Percentiles rank a stretch among this genome's conserved stretches.
These are phyloP conservation scores for Sebastes flavidus DNA, from an alignment of 2,797 vertebrate species.

Conservation along the genomic window DNA sequence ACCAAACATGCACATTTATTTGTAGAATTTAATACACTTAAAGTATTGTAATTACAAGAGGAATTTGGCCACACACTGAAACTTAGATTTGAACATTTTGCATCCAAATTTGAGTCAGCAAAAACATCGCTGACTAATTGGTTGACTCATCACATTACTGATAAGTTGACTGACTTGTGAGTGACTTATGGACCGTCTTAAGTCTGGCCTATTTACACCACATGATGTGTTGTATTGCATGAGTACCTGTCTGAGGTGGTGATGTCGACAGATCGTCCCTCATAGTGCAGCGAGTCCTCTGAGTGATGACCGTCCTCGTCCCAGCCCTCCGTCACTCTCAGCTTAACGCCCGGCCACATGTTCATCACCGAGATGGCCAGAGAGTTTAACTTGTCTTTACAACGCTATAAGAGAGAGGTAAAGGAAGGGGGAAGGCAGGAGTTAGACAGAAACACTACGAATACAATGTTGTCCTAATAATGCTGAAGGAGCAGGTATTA, in stretches of 20 bases:
- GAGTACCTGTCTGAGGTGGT: slow-evolving; percentile 92
- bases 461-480: background rate
- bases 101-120: background rate
- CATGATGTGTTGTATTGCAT: background rate
- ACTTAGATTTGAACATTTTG: background rate
- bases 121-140: background rate
- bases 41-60: background rate
- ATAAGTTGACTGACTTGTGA: background rate
- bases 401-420: slow-evolving; percentile 83
- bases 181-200: background rate
- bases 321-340: slow-evolving; percentile 98
- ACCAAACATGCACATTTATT: background rate
- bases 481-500: background rate
- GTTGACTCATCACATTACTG: slow-evolving; percentile 14
- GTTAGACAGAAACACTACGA: slow-evolving; percentile 10
- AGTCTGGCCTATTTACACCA: background rate
- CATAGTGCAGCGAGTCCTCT: slow-evolving; percentile 96
- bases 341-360: slow-evolving; percentile 97
- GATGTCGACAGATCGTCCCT: slow-evolving; percentile 96
- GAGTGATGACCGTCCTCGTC: slow-evolving; percentile 98
- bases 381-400: slow-evolving; percentile 97
- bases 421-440: background rate
- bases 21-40: background rate
- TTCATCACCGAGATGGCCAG: slow-evolving; percentile 99
- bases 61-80: background rate